A percentile compares a stretch with the other conserved stretches of the same genome.
These are phyloP conservation scores for Colius striatus DNA, from an alignment of 2,113 vertebrate genomes.

Conservation along the genomic window DNA sequence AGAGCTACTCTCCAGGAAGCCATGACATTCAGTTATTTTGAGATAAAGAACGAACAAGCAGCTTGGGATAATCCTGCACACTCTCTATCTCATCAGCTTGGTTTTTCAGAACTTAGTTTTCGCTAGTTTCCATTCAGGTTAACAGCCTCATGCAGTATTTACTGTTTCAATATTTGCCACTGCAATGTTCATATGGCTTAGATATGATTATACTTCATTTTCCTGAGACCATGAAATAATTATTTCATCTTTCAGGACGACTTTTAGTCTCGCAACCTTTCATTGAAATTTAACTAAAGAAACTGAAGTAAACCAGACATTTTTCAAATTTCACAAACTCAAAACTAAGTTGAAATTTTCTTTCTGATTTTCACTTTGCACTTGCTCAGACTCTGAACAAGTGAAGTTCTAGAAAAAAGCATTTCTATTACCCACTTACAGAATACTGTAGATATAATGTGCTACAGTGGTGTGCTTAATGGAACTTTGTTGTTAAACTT, in stretches of 20 bases:
- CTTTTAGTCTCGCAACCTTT: background rate
- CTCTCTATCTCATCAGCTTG: background rate
- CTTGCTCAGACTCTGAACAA: background rate
- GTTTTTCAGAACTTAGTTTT: background rate
- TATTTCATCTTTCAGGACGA: background rate
- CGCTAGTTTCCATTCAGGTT: background rate
- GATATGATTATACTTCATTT: background rate
- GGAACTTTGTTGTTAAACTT: background rate
- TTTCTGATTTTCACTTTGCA: background rate
- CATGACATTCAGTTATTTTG: background rate
- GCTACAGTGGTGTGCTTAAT: background rate
- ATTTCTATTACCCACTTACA: background rate
- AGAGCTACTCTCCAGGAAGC: background rate
- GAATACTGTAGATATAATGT: background rate
- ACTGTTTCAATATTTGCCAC: background rate
- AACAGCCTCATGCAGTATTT: background rate
- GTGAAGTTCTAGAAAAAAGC: background rate
- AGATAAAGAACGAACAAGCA: background rate
- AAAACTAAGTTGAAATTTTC: background rate
- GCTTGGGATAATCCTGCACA: background rate
- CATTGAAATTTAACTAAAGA: background rate
- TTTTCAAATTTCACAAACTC: background rate
- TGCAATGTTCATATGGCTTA: background rate
- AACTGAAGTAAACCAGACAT: background rate
- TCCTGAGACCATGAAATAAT: background rate